These are phyloP conservation scores for Drosophila fuyamai DNA, from an alignment of 1,140 invertebrate species.

Conservation along the genomic window DNA sequence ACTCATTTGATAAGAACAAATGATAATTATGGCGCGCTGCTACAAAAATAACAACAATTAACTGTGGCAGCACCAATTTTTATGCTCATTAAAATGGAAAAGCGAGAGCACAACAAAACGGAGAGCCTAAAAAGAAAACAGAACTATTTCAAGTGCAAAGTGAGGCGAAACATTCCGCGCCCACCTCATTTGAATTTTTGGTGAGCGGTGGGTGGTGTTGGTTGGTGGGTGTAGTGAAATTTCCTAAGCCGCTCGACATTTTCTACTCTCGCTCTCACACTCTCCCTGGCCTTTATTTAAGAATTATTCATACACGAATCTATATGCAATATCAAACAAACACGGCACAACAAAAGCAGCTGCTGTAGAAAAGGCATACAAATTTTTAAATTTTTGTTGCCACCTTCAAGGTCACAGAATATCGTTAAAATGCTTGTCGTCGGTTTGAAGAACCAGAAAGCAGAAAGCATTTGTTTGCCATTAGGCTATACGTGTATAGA, in stretches of 20 bases:
- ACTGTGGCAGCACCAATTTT: constrained; percentile 13
- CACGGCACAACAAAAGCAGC: constrained; percentile 5
- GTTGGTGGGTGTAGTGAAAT: constrained; percentile 28
- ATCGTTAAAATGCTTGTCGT: constrained; percentile 61
- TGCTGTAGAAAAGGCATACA: constrained; percentile 35
- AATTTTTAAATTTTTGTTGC: constrained; percentile 38
- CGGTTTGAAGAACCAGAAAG: constrained; percentile 28
- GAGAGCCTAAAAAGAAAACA: constrained; percentile 11
- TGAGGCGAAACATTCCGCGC: constrained; percentile 32
- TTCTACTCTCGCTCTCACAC: constrained; percentile 18
- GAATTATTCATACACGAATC: constrained; percentile 21
- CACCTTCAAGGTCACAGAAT: constrained; percentile 60
- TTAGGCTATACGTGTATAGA: constrained; percentile 52
- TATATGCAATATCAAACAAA: constrained; percentile 43
- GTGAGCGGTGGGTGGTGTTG: constrained; percentile 26
- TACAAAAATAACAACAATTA: constrained; percentile 34
- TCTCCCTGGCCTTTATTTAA: constrained; percentile 41
- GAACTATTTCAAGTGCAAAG: constrained; percentile 75
- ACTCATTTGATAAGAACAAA: constrained; percentile 69
- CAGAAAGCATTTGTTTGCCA: constrained; percentile 65
- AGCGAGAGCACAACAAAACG: constrained; percentile 14
- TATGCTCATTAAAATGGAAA: constrained; percentile 13
- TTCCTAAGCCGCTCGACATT: constrained; percentile 55
- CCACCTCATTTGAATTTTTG: constrained; percentile 32
- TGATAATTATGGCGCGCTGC: constrained; percentile 45